These are phyloP conservation scores for Anas bahamensis DNA, from an alignment of 2,797 vertebrate genomes.

Conservation along the genomic window DNA sequence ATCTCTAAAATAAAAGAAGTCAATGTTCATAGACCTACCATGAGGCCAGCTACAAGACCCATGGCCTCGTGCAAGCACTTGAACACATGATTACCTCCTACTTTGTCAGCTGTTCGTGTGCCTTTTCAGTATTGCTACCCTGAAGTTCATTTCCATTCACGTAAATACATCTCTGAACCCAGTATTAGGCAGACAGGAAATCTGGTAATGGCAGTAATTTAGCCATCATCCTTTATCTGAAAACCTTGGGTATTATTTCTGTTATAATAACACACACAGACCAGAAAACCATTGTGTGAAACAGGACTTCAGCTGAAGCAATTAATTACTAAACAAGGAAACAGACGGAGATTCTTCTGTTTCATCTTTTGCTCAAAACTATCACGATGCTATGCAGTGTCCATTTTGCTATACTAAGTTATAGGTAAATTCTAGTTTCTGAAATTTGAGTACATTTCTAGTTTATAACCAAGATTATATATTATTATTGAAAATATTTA, in stretches of 20 bases:
- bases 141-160: background rate
- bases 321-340: background rate
- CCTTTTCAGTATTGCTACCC: background rate
- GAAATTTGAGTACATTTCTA: background rate
- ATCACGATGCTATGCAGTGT: background rate
- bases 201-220: background rate
- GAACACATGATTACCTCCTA: background rate
- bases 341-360: background rate
- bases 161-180: background rate
- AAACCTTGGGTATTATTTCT: background rate
- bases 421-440: background rate
- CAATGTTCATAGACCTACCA: rapidly evolving
- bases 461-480: background rate
- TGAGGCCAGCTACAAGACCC: background rate
- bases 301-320: background rate
- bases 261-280: background rate
- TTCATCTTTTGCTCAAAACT: background rate
- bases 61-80: background rate
- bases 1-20: background rate
- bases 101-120: background rate
- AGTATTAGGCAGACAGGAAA: background rate
- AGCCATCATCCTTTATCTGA: background rate
- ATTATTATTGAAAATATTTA: background rate
- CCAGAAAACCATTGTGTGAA: background rate
- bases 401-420: background rate